Evolutionary conservation across 2,888 invertebrate genomes (phyloP).

Genomic region (Bruchidius siliquastri): DNA sequence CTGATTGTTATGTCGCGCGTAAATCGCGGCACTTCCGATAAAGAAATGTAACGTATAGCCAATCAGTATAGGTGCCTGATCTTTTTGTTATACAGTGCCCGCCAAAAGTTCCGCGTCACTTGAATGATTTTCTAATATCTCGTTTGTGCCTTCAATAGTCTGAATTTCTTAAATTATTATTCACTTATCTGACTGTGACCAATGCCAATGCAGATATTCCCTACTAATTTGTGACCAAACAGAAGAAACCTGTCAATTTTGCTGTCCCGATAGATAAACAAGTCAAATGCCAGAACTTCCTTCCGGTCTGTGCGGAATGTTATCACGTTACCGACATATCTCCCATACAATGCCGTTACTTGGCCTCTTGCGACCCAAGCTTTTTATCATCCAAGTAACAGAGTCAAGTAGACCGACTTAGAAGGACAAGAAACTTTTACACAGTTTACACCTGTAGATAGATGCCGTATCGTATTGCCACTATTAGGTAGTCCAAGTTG

Average conservation of each 20-base stretch:
- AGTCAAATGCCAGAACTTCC: slow-evolving; percentile 33
- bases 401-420: too few relatives aligned
- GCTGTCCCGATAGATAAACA: slow-evolving; percentile 5
- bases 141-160: too few relatives aligned
- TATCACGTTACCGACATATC: not conserved
- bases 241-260: not conserved
- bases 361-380: not conserved
- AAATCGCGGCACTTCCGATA: not conserved
- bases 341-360: not conserved
- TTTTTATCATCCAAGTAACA: too few relatives aligned
- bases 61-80: too few relatives aligned
- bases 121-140: too few relatives aligned
- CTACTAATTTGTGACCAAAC: not conserved
- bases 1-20: not conserved
- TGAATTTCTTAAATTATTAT: not conserved
- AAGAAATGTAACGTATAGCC: not conserved
- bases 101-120: too few relatives aligned
- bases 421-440: too few relatives aligned
- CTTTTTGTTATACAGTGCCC: too few relatives aligned
- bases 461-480: too few relatives aligned
- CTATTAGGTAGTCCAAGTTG: too few relatives aligned
- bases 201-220: not conserved
- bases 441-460: too few relatives aligned
- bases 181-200: not conserved
- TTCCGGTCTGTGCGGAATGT: slow-evolving; percentile 22